phyloP scores from a whole-genome alignment of 2,888 invertebrate species.

The Napeogenes sylphis region DNA sequence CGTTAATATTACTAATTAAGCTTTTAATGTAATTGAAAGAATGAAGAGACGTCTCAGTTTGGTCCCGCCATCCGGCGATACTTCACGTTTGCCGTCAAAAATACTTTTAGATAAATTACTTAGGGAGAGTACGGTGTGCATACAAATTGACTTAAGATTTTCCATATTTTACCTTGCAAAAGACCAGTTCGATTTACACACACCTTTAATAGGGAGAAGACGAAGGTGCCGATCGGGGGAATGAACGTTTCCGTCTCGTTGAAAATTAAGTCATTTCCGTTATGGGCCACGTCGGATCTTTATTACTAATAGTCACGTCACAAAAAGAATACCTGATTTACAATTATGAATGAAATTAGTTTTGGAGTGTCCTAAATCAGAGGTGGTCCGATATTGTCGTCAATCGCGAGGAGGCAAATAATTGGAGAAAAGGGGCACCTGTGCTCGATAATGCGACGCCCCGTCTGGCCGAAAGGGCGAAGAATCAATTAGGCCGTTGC shows the following conservation, averaged over 20 bases:
- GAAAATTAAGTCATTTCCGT: slow-evolving; percentile 69
- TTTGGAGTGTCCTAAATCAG: slow-evolving; percentile 54
- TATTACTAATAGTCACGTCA: slow-evolving; percentile 67
- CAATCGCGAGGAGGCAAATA: slow-evolving; percentile 65
- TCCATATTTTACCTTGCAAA: slow-evolving; percentile 65
- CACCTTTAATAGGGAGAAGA: slow-evolving; percentile 49
- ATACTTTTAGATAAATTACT: slow-evolving; percentile 73
- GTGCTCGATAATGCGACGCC: slow-evolving; percentile 73
- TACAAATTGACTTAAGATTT: slow-evolving; percentile 68
- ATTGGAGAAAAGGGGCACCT: slow-evolving; percentile 66
- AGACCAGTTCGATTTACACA: slow-evolving; percentile 65
- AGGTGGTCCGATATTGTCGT: slow-evolving; percentile 61
- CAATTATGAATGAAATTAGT: slow-evolving; percentile 65
- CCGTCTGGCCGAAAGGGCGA: slow-evolving; percentile 73
- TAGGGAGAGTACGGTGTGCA: slow-evolving; percentile 62
- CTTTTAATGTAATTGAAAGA: slow-evolving; percentile 76
- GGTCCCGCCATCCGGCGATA: slow-evolving; percentile 48
- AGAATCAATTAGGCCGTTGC: slow-evolving; percentile 75
- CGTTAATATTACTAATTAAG: slow-evolving; percentile 74
- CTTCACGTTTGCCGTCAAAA: slow-evolving; percentile 60
- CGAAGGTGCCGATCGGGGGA: slow-evolving; percentile 43
- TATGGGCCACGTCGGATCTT: slow-evolving; percentile 55
- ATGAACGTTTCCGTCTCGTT: slow-evolving; percentile 46
- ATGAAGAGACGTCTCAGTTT: slow-evolving; percentile 65
- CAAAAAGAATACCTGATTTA: slow-evolving; percentile 68